A percentile compares a stretch with the other conserved stretches of the same genome.
phyloP scores from a whole-genome alignment of 2,113 vertebrate species.

The Onychorhynchus coronatus region DNA sequence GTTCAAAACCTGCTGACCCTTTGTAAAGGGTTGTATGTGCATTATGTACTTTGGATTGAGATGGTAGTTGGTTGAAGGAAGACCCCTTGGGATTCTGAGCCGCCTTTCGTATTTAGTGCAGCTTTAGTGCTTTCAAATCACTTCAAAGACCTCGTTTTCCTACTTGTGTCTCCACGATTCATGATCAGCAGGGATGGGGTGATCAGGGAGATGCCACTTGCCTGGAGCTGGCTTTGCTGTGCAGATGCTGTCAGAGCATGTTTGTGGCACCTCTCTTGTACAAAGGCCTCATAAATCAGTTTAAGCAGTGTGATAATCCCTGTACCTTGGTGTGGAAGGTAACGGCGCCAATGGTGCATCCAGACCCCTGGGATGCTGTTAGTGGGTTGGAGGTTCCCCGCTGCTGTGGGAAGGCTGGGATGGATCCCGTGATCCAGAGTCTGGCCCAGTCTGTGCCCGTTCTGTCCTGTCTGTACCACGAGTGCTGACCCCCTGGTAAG shows the following conservation, averaged over 20 bases:
- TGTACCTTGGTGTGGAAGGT: background rate
- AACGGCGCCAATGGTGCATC: background rate
- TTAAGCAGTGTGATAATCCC: background rate
- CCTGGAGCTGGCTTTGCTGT: background rate
- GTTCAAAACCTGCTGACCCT: background rate
- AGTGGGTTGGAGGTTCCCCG: accelerated
- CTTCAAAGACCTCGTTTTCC: background rate
- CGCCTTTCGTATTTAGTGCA: background rate
- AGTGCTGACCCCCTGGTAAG: accelerated
- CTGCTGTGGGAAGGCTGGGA: background rate
- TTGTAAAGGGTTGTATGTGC: background rate
- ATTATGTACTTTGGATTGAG: background rate
- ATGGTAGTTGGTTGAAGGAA: background rate
- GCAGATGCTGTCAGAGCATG: background rate
- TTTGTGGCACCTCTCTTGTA: background rate
- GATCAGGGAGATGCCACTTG: background rate
- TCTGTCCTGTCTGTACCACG: accelerated
- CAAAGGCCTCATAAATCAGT: background rate
- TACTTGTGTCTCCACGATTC: background rate
- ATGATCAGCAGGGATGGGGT: background rate
- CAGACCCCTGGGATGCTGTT: background rate
- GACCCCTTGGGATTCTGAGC: background rate
- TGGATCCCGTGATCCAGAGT: accelerated
- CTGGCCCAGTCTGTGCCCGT: accelerated
- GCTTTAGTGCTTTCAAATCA: background rate